A percentile compares a stretch with the other conserved stretches of the same genome.
These are phyloP conservation scores for Dryadula phaetusa DNA, from an alignment of 2,888 invertebrate species.

Conservation along the genomic window DNA sequence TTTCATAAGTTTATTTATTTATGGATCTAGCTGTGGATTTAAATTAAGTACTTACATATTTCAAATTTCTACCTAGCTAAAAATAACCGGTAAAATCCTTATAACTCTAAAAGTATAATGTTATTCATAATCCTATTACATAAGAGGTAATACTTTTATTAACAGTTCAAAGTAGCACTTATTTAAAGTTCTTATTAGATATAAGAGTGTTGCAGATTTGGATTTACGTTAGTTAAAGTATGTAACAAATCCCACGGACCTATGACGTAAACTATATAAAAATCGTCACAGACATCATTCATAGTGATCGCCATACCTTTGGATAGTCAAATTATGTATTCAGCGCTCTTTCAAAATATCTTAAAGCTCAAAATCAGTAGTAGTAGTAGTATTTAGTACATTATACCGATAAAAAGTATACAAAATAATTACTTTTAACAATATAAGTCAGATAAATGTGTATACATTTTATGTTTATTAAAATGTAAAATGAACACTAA, in stretches of 20 bases:
- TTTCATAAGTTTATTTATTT: not conserved
- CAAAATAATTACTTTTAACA: not conserved
- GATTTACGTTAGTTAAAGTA: not conserved
- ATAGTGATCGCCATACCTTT: not conserved
- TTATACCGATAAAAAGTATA: not conserved
- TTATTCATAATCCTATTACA: not conserved
- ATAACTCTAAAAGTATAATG: not conserved
- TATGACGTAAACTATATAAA: conserved; percentile 9
- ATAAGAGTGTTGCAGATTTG: not conserved
- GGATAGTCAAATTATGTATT: too few species aligned
- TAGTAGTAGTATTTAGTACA: too few species aligned
- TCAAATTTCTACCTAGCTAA: conserved; percentile 10
- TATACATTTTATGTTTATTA: not conserved
- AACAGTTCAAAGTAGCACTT: not conserved
- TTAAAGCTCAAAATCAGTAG: not conserved
- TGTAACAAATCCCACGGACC: not conserved
- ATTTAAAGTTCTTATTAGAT: not conserved
- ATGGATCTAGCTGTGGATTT: not conserved
- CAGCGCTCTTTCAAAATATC: not conserved
- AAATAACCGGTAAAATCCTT: conserved; percentile 6
- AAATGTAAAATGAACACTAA: not conserved
- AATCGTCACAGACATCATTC: not conserved
- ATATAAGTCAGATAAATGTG: not conserved
- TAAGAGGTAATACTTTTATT: not conserved
- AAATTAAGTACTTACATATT: conserved; percentile 13